Conservation (phyloP, 2,797 vertebrate species). For the Gallinago nigripennis region DNA sequence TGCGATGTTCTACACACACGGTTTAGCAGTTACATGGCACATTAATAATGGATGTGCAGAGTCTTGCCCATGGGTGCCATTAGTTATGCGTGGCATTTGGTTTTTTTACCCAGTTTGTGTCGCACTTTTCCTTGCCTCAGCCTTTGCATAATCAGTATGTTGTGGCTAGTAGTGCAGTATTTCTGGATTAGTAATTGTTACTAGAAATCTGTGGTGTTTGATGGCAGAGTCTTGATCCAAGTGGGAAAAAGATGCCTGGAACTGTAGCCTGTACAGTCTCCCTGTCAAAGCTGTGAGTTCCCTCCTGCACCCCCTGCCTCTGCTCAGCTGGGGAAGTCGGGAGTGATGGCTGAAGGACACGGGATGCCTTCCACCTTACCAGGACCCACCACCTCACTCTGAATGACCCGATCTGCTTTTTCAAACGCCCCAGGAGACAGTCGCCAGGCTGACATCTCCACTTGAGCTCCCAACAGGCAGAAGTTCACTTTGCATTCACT, state of each 20-base stretch:
- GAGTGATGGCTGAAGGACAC: fast-evolving
- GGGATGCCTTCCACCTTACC: background rate
- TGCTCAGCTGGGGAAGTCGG: background rate
- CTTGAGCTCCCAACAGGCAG: background rate
- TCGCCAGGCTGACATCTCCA: background rate
- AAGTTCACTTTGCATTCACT: background rate
- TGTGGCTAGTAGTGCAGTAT: background rate
- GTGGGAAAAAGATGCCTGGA: background rate
- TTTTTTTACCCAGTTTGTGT: background rate
- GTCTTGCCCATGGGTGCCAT: background rate
- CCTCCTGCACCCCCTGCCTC: background rate
- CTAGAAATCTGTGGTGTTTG: background rate
- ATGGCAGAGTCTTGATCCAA: background rate
- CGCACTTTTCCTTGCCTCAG: background rate
- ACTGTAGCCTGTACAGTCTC: background rate
- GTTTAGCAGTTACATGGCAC: background rate
- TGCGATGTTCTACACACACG: fast-evolving
- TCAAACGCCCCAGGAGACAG: background rate
- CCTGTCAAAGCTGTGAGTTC: background rate
- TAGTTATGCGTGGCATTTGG: background rate
- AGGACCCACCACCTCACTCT: background rate
- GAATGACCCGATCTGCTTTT: background rate
- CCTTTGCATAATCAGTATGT: background rate
- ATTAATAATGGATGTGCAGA: background rate
- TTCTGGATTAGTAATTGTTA: background rate